Conservation (phyloP, 64 coral and sea anemone species). For the Pocillopora damicornis region DNA sequence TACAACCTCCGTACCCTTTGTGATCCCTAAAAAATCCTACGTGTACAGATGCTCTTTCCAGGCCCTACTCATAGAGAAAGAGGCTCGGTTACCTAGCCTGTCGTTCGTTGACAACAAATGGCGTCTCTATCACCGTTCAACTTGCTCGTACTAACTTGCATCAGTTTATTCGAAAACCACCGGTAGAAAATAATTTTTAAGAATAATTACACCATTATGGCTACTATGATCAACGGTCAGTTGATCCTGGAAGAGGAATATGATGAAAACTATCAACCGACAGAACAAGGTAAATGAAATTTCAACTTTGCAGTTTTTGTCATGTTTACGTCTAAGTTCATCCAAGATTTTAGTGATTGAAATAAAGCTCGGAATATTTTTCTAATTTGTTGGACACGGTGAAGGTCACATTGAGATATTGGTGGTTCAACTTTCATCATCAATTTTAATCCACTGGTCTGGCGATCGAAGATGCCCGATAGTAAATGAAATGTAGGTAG, state of each 20-base stretch:
- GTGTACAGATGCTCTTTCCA: no score
- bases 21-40: no score
- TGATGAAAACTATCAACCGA: conserved; percentile 92
- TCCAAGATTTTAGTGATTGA: neutral
- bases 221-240: conserved; percentile 93
- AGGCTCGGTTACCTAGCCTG: neutral
- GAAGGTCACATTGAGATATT: no score
- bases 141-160: neutral
- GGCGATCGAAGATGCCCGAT: no score
- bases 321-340: neutral
- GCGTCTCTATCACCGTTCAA: conserved; percentile 8
- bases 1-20: no score
- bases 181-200: neutral
- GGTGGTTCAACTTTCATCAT: no score
- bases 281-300: conserved; percentile 73
- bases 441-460: no score
- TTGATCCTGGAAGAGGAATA: conserved; percentile 96
- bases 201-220: neutral
- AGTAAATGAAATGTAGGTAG: no score
- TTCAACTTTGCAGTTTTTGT: no score
- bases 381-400: no score
- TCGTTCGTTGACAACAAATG: conserved; percentile 38
- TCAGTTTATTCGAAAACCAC: neutral
- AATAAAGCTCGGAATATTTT: no score
- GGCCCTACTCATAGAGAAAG: no score